phyloP scores from a whole-genome alignment of 2,113 vertebrate genomes.

The Athene noctua region DNA sequence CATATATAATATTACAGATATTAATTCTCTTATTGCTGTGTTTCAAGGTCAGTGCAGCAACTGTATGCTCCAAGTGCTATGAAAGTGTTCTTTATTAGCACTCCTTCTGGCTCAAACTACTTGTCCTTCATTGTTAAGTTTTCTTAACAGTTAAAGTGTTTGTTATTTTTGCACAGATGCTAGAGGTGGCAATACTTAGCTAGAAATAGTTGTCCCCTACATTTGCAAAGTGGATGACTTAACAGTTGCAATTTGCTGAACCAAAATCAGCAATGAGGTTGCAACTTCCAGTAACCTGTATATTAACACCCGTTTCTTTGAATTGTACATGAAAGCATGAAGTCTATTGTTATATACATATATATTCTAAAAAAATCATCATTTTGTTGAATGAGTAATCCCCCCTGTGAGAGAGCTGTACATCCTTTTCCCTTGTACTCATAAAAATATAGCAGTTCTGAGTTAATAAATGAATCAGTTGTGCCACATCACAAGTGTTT shows the following conservation, averaged over 20 bases:
- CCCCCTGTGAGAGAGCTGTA: neutral
- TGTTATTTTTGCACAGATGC: neutral
- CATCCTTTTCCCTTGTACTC: neutral
- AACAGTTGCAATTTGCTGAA: neutral
- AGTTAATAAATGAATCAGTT: neutral
- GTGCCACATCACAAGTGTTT: neutral
- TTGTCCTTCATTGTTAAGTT: neutral
- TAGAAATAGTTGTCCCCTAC: neutral
- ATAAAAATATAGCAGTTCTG: neutral
- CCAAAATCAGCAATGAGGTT: neutral
- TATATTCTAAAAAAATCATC: accelerated
- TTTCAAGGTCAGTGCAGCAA: neutral
- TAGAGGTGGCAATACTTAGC: neutral
- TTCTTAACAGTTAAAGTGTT: neutral
- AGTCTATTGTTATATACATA: neutral
- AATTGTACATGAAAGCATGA: neutral
- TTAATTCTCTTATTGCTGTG: neutral
- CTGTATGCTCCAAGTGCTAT: neutral
- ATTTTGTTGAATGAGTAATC: neutral
- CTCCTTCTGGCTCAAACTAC: neutral
- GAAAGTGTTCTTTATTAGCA: neutral
- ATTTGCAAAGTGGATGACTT: neutral
- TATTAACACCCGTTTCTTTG: neutral
- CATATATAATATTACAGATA: neutral
- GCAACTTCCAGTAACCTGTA: neutral